A percentile compares a stretch with the other conserved stretches of the same genome.
Conservation (phyloP, 2,888 invertebrate species). For the Lithophane ornitopus region DNA sequence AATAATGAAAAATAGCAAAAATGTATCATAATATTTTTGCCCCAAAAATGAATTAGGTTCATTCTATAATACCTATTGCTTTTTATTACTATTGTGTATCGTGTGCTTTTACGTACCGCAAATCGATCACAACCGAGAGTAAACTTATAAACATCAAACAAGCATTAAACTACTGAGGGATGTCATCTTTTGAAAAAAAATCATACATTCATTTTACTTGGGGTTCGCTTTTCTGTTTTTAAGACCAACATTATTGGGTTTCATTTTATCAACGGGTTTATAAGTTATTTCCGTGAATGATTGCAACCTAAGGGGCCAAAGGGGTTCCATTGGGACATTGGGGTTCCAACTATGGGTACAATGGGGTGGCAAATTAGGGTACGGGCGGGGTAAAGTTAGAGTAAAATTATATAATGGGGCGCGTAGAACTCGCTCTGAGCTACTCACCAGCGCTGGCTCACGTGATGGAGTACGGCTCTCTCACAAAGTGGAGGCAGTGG, state of each 20-base stretch:
- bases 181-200: background rate
- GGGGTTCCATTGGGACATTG: background rate
- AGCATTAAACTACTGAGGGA: background rate
- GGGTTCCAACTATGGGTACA: background rate
- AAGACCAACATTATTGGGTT: background rate
- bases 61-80: slow-evolving; percentile 63
- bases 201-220: slow-evolving; percentile 2
- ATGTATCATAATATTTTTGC: slow-evolving; percentile 38
- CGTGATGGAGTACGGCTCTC: background rate
- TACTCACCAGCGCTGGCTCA: background rate
- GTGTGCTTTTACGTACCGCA: slow-evolving; percentile 68
- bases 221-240: background rate
- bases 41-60: slow-evolving; percentile 32
- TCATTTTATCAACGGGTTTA: background rate
- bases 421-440: background rate
- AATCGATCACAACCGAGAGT: slow-evolving; percentile 64
- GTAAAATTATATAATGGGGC: background rate
- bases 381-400: background rate
- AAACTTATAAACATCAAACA: background rate
- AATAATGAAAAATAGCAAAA: background rate
- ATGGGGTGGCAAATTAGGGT: background rate
- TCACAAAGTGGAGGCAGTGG: background rate
- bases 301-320: background rate
- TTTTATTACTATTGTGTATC: slow-evolving; percentile 68
- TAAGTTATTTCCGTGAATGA: background rate